Conservation (phyloP, 2,888 invertebrate species). For the Trissoscelio sp. region DNA sequence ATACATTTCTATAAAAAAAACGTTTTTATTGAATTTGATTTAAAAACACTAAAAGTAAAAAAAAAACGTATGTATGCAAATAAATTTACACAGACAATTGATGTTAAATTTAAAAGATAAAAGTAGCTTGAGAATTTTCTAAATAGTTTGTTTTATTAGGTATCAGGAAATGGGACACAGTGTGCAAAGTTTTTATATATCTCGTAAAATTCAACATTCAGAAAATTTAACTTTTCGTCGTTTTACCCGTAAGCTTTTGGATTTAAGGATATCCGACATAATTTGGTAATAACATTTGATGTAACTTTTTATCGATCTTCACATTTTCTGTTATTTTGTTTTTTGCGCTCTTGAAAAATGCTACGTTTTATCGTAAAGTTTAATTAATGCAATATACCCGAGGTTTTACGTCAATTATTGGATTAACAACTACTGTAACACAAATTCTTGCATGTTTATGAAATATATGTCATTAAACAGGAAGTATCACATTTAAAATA, state of each 20-base stretch:
- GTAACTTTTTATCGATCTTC: slow-evolving; percentile 17
- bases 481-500: no score
- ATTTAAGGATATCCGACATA: slow-evolving; percentile 18
- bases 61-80: not conserved
- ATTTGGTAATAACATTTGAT: slow-evolving; percentile 25
- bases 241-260: slow-evolving; percentile 20
- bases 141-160: slow-evolving; percentile 39
- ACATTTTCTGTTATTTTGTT: slow-evolving; percentile 1
- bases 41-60: no score
- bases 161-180: slow-evolving; percentile 14
- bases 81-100: not conserved
- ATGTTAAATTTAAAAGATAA: slow-evolving; percentile 13
- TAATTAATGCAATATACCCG: not conserved
- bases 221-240: slow-evolving; percentile 28
- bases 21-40: no score
- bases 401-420: not conserved
- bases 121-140: slow-evolving; percentile 20
- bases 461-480: no score
- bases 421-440: not conserved
- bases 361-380: not conserved
- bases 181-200: slow-evolving; percentile 24
- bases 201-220: slow-evolving; percentile 25
- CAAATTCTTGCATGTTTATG: no score
- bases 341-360: slow-evolving; percentile 2
- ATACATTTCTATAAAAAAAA: no score